A percentile compares a stretch with the other conserved stretches of the same genome.
Conservation (phyloP, 2,797 vertebrate genomes). For the Brachyalestes nurse region DNA sequence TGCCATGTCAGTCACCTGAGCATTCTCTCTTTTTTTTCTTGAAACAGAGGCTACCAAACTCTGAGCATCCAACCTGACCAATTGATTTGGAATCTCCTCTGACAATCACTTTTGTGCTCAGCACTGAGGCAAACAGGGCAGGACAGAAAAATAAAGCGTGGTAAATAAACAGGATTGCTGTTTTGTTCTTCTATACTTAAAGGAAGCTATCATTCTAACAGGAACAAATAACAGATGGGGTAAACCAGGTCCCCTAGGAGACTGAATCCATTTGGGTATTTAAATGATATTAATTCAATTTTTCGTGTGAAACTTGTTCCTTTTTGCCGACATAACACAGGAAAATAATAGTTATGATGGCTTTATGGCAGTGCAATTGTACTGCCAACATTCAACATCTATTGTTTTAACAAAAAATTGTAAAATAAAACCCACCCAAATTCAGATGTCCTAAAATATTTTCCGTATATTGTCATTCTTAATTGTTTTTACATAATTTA, state of each 20-base stretch:
- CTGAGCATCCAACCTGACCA: constrained; percentile 74
- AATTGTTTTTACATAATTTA: no score
- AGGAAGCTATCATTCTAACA: constrained; percentile 5
- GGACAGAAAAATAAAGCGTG: constrained; percentile 61
- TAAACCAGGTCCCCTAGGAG: not conserved
- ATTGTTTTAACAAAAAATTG: not conserved
- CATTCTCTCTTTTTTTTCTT: constrained; percentile 66
- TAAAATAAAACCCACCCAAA: not conserved
- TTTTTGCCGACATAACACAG: not conserved
- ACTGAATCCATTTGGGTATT: not conserved
- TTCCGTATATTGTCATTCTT: not conserved
- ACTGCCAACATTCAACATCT: not conserved
- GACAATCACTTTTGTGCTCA: constrained; percentile 62
- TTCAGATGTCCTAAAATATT: not conserved
- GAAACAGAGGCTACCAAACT: constrained; percentile 71
- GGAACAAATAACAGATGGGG: not conserved
- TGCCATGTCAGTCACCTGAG: constrained; percentile 77
- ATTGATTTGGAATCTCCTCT: constrained; percentile 78
- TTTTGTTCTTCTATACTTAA: constrained; percentile 27
- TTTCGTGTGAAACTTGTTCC: not conserved
- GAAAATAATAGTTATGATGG: not conserved
- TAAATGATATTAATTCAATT: not conserved
- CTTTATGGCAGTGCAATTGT: not conserved
- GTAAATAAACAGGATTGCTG: constrained; percentile 15
- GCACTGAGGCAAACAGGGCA: constrained; percentile 55